phyloP scores from a whole-genome alignment of 2,797 vertebrate species.

The Linurgus olivaceus region DNA sequence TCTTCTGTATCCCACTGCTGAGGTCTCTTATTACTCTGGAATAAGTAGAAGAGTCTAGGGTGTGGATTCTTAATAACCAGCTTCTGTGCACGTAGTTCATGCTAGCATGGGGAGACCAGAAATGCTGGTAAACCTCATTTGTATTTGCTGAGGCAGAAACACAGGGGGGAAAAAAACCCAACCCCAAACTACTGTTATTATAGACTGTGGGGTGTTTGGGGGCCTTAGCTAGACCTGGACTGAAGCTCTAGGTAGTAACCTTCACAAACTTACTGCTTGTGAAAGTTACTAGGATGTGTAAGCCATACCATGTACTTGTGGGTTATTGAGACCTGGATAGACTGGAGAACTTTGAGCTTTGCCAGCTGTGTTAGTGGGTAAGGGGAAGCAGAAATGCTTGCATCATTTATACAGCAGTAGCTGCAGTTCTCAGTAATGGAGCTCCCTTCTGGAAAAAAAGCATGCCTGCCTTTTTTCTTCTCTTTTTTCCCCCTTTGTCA shows the following conservation, averaged over 20 bases:
- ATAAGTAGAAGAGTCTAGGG: neutral
- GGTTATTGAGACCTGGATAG: neutral
- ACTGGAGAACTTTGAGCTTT: neutral
- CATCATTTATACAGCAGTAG: neutral
- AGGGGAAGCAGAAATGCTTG: neutral
- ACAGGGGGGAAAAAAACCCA: rapidly evolving
- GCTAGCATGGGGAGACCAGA: neutral
- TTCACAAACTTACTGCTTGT: neutral
- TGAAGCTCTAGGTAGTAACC: neutral
- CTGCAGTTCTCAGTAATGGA: neutral
- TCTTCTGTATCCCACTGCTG: neutral
- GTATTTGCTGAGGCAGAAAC: neutral
- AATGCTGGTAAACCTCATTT: neutral
- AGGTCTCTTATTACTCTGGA: neutral
- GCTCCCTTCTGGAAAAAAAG: neutral
- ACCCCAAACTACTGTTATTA: neutral
- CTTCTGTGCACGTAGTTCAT: neutral
- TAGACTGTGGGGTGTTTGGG: neutral
- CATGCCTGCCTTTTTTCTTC: neutral
- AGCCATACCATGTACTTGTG: neutral
- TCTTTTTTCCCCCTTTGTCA: neutral
- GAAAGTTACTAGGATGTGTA: neutral
- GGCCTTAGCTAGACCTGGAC: neutral
- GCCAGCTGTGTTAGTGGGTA: neutral
- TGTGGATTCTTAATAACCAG: neutral